Evolutionary conservation across 1,140 invertebrate species (phyloP).

Genomic region (Trichonephila inaurata): DNA sequence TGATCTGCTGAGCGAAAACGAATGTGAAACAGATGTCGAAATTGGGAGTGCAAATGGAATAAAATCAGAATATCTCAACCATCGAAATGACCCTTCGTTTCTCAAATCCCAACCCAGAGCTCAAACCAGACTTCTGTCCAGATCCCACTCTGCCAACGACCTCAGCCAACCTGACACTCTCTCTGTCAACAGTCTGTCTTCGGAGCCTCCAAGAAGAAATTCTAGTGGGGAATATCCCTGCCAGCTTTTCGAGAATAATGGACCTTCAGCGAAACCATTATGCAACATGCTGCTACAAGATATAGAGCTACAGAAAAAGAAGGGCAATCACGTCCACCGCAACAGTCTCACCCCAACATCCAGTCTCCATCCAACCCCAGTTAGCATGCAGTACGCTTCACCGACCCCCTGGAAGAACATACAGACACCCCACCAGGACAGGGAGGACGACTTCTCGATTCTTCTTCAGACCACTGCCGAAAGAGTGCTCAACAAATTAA

Average conservation of each 20-base stretch:
- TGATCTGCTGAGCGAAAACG: constrained; percentile 58
- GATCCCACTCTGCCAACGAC: constrained; percentile 64
- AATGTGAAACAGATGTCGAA: constrained; percentile 62
- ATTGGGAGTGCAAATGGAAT: constrained; percentile 25
- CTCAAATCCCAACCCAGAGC: constrained; percentile 42
- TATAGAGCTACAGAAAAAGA: constrained; percentile 47
- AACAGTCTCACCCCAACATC: constrained; percentile 47
- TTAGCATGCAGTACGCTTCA: constrained; percentile 24
- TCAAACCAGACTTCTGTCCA: constrained; percentile 58
- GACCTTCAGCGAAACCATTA: background rate
- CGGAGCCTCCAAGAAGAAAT: constrained; percentile 59
- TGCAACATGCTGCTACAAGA: constrained; percentile 8
- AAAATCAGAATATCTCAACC: constrained; percentile 29
- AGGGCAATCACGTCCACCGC: background rate
- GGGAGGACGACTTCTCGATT: constrained; percentile 47
- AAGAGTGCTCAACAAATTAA: constrained; percentile 63
- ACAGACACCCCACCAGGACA: background rate
- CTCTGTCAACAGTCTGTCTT: background rate
- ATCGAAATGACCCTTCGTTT: constrained; percentile 6
- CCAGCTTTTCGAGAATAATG: background rate
- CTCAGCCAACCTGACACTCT: constrained; percentile 8
- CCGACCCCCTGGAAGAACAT: constrained; percentile 37
- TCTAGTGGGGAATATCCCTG: constrained; percentile 65
- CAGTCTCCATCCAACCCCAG: constrained; percentile 19
- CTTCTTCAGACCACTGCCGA: constrained; percentile 65